phyloP scores from a whole-genome alignment of 2,888 invertebrate species.

The Scaptomyza tumidula region DNA sequence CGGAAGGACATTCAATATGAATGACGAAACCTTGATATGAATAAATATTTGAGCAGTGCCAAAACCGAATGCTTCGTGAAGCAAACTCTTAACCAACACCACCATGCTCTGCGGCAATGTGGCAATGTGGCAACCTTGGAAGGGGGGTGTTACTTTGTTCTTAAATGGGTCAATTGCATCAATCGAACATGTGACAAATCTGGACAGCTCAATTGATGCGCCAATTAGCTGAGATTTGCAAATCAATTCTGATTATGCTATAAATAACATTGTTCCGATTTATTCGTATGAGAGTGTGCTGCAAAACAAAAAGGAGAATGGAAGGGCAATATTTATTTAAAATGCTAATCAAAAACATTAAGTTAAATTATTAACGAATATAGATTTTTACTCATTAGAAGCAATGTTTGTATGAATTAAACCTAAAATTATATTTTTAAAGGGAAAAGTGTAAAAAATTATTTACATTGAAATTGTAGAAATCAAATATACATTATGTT shows the following conservation, averaged over 20 bases:
- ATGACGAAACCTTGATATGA: constrained; percentile 78
- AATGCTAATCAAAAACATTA: not conserved
- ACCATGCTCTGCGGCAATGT: not conserved
- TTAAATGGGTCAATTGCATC: constrained; percentile 44
- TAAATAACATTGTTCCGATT: not conserved
- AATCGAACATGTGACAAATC: constrained; percentile 24
- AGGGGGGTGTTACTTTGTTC: not conserved
- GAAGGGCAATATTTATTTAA: not conserved
- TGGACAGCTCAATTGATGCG: constrained; percentile 8
- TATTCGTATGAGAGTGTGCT: not conserved
- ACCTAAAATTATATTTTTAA: too few relatives aligned
- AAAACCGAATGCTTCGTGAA: constrained; percentile 34
- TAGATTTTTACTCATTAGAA: too few relatives aligned
- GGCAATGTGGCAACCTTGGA: not conserved
- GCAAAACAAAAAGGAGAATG: not conserved
- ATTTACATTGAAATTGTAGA: too few relatives aligned
- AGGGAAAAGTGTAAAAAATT: too few relatives aligned
- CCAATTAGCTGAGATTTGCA: constrained; percentile 5
- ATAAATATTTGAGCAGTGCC: constrained; percentile 73
- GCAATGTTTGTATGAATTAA: too few relatives aligned
- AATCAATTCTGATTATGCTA: not conserved
- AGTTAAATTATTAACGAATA: too few relatives aligned
- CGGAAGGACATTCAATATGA: constrained; percentile 59
- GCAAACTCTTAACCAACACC: constrained; percentile 14
- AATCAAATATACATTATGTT: too few relatives aligned